These are phyloP conservation scores for Spea multiplicata DNA, from an alignment of 2,113 vertebrate species.

Conservation along the genomic window DNA sequence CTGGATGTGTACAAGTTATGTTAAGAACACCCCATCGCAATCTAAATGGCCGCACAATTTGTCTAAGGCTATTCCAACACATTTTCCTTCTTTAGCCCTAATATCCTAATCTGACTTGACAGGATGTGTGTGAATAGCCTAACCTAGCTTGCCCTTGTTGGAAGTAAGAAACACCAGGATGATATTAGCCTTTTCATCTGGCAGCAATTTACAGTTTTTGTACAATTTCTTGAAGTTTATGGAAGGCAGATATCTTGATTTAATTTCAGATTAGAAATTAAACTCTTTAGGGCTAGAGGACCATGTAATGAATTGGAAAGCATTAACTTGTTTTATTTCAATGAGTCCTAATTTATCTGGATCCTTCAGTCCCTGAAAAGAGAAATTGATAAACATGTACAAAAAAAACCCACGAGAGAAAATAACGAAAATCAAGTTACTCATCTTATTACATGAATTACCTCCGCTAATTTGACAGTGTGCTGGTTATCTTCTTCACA, in stretches of 20 bases:
- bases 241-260: conserved; percentile 28
- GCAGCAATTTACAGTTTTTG: conserved; percentile 40
- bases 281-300: conserved; percentile 24
- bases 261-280: conserved; percentile 31
- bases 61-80: conserved; percentile 3
- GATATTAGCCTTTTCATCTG: conserved; percentile 36
- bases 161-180: conserved; percentile 12
- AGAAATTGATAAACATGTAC: conserved; percentile 34
- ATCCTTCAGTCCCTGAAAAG: conserved; percentile 17
- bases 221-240: conserved; percentile 6
- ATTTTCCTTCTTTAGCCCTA: neutral
- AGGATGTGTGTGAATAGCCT: conserved; percentile 39
- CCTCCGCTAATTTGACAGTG: conserved; percentile 58
- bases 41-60: conserved; percentile 12
- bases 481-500: conserved; percentile 51
- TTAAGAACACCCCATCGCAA: neutral
- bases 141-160: conserved; percentile 34
- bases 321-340: conserved; percentile 3
- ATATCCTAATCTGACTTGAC: conserved; percentile 28
- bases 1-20: neutral
- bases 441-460: conserved; percentile 54
- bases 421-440: conserved; percentile 22
- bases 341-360: conserved; percentile 24
- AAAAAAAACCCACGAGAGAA: conserved; percentile 22
- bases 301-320: conserved; percentile 13